These are phyloP conservation scores for Euzophera pinguis DNA, from an alignment of 2,888 invertebrate genomes.

Conservation along the genomic window DNA sequence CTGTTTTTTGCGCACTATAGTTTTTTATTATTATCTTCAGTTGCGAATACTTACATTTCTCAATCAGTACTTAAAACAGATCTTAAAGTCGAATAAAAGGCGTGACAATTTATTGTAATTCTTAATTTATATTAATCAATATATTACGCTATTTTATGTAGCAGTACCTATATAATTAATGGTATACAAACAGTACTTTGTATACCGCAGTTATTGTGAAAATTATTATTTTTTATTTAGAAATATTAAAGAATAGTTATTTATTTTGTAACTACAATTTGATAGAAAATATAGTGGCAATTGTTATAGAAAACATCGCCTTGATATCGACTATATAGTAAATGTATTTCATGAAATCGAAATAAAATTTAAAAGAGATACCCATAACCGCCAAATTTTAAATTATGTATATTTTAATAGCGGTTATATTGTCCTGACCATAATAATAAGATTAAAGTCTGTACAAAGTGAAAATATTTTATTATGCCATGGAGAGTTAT, in stretches of 20 bases:
- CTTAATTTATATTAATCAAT: neutral
- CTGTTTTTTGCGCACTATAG: constrained; percentile 33
- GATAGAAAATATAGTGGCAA: constrained; percentile 14
- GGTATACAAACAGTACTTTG: neutral
- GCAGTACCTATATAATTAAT: neutral
- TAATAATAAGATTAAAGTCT: too few relatives aligned
- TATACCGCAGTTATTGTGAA: neutral
- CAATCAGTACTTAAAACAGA: constrained; percentile 25
- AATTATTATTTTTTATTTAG: neutral
- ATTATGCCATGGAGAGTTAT: too few relatives aligned
- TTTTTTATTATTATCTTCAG: constrained; percentile 23
- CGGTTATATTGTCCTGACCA: too few relatives aligned
- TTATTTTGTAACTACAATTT: constrained; percentile 18
- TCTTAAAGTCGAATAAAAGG: constrained; percentile 15
- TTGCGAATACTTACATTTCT: constrained; percentile 21
- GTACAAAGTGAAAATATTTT: too few relatives aligned
- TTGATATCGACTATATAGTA: constrained; percentile 18
- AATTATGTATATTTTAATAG: too few relatives aligned
- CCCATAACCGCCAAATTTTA: too few relatives aligned
- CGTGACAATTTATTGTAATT: constrained; percentile 15
- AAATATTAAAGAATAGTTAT: constrained; percentile 15
- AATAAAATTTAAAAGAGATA: too few relatives aligned
- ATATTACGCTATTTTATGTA: constrained; percentile 1
- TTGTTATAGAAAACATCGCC: constrained; percentile 8
- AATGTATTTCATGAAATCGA: too few relatives aligned